Evolutionary conservation across 2,113 vertebrate genomes (phyloP).

Genomic region (Zosterops borbonicus): DNA sequence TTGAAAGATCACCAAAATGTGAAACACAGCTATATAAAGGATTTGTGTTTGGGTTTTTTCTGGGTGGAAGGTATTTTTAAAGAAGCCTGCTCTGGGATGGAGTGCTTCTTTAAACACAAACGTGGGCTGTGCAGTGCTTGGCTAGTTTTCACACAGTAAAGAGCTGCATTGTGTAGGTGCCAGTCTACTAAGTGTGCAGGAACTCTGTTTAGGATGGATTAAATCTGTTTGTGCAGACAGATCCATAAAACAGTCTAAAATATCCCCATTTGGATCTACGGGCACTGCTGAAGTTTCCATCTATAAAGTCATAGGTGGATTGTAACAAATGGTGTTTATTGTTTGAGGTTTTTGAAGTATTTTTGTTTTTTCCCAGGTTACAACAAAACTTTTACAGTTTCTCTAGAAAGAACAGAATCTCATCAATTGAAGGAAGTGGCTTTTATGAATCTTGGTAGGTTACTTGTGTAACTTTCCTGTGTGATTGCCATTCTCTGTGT

Average conservation of each 20-base stretch:
- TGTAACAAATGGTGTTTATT: slow-evolving; percentile 10
- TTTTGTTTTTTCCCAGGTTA: slow-evolving; percentile 75
- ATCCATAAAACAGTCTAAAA: not conserved
- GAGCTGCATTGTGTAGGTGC: not conserved
- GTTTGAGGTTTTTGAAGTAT: not conserved
- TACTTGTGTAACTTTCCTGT: not conserved
- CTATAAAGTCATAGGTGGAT: not conserved
- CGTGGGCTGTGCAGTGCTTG: not conserved
- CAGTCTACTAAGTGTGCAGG: not conserved
- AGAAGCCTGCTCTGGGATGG: not conserved
- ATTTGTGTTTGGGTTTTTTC: not conserved
- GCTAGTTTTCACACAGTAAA: not conserved
- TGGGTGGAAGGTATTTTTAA: not conserved
- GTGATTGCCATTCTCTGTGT: not conserved
- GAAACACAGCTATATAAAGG: not conserved
- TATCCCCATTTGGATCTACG: not conserved
- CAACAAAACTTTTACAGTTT: slow-evolving; percentile 85
- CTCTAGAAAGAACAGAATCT: slow-evolving; percentile 63
- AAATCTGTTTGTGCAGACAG: not conserved
- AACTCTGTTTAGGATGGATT: not conserved
- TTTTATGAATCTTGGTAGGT: slow-evolving; percentile 90
- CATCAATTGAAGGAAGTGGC: slow-evolving; percentile 64
- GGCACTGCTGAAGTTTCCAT: not conserved
- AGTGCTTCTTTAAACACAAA: not conserved
- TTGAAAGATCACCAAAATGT: not conserved